Conservation (phyloP, 2,888 invertebrate species). For the Chaitophorus viminalis region DNA sequence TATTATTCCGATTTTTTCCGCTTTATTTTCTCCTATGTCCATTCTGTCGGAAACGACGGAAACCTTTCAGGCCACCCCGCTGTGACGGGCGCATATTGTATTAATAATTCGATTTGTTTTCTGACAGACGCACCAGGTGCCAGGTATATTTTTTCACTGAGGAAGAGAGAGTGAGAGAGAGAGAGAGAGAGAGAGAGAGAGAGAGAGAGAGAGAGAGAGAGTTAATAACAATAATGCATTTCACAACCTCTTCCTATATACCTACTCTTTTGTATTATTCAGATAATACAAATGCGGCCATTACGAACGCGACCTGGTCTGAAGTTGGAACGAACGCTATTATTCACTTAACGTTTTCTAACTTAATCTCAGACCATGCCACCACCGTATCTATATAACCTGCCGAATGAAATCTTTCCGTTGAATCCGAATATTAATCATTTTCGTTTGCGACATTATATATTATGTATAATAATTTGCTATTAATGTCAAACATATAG, state of each 20-base stretch:
- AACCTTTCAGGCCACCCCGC: conserved; percentile 16
- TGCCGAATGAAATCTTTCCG: too few relatives aligned
- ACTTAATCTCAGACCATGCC: too few relatives aligned
- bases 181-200: too few relatives aligned
- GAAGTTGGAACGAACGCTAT: background rate
- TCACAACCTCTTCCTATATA: background rate
- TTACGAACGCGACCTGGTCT: background rate
- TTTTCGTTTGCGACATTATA: too few relatives aligned
- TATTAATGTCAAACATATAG: too few relatives aligned
- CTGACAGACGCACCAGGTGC: conserved; percentile 23
- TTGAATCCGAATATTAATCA: too few relatives aligned
- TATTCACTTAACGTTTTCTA: too few relatives aligned
- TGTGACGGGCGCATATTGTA: background rate
- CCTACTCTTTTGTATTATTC: background rate
- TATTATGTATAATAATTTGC: too few relatives aligned
- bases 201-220: too few relatives aligned
- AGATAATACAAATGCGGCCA: background rate
- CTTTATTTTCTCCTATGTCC: background rate
- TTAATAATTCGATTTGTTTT: conserved; percentile 36
- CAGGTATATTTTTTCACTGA: background rate
- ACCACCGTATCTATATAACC: too few relatives aligned
- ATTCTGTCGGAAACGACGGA: background rate
- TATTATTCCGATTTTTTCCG: background rate
- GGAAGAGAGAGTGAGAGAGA: too few relatives aligned
- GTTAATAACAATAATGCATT: background rate